phyloP scores from a whole-genome alignment of 2,113 vertebrate species.

The Empidonax alnorum region DNA sequence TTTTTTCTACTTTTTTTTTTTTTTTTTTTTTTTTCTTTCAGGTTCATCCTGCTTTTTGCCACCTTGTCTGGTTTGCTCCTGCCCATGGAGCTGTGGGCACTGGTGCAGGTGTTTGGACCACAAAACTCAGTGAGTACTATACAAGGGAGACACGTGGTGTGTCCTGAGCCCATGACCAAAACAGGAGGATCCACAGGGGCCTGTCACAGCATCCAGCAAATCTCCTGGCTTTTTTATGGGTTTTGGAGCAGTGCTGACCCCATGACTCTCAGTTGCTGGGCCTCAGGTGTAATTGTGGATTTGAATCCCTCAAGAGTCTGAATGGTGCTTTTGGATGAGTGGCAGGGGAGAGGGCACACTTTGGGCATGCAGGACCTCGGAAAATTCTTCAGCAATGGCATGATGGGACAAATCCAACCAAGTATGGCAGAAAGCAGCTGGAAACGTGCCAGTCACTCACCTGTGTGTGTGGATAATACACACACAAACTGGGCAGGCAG shows the following conservation, averaged over 20 bases:
- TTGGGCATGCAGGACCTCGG: not conserved
- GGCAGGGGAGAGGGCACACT: not conserved
- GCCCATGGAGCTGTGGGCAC: not conserved
- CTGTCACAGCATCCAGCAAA: not conserved
- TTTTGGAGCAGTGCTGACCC: not conserved
- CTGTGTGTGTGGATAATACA: no score
- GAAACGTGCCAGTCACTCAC: not conserved
- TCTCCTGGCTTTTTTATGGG: not conserved
- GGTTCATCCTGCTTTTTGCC: not conserved
- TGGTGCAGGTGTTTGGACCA: not conserved
- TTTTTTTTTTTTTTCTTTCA: not conserved
- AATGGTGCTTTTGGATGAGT: not conserved
- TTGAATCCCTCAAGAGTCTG: not conserved
- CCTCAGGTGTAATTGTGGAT: not conserved
- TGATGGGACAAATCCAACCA: not conserved
- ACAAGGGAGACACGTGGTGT: fast-evolving
- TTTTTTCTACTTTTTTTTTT: not conserved
- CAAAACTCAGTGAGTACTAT: not conserved
- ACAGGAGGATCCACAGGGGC: not conserved
- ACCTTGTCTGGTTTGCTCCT: not conserved
- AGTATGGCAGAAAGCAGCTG: not conserved
- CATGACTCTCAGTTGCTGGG: not conserved
- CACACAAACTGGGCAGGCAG: not conserved
- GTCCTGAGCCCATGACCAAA: not conserved
- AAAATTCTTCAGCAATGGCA: not conserved